Evolutionary conservation across 1,140 invertebrate genomes (phyloP).

Genomic region (Rhagoletis pomonella): DNA sequence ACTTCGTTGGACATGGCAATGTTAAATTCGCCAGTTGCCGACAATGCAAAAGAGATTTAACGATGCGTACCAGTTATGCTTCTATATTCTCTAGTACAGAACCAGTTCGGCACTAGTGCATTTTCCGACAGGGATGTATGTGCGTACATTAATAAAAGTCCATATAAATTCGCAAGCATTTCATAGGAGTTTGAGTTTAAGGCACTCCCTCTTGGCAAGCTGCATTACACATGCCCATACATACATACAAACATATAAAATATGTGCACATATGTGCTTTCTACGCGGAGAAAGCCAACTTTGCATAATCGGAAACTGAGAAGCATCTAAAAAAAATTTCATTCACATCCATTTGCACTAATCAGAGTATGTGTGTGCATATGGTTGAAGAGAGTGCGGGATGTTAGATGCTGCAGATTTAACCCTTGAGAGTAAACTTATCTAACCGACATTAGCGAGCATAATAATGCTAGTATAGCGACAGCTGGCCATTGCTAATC

Average conservation of each 20-base stretch:
- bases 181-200: slow-evolving; percentile 1
- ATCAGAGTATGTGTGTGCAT: background rate
- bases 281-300: background rate
- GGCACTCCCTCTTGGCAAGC: background rate
- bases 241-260: background rate
- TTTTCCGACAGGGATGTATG: background rate
- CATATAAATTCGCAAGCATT: slow-evolving; percentile 18
- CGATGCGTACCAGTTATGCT: no score
- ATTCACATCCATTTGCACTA: background rate
- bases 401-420: background rate
- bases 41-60: no score
- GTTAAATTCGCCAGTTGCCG: no score
- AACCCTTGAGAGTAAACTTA: background rate
- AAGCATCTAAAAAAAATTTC: background rate
- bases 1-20: no score
- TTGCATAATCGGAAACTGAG: slow-evolving; percentile 19
- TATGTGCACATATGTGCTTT: background rate
- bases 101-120: no score
- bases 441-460: no score
- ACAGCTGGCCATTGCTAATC: no score
- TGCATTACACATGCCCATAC: background rate
- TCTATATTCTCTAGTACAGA: no score
- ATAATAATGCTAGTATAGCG: no score
- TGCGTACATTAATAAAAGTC: background rate
- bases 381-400: background rate